Evolutionary conservation across 2,113 vertebrate species (phyloP).

Genomic region (Pterocles burchelli): DNA sequence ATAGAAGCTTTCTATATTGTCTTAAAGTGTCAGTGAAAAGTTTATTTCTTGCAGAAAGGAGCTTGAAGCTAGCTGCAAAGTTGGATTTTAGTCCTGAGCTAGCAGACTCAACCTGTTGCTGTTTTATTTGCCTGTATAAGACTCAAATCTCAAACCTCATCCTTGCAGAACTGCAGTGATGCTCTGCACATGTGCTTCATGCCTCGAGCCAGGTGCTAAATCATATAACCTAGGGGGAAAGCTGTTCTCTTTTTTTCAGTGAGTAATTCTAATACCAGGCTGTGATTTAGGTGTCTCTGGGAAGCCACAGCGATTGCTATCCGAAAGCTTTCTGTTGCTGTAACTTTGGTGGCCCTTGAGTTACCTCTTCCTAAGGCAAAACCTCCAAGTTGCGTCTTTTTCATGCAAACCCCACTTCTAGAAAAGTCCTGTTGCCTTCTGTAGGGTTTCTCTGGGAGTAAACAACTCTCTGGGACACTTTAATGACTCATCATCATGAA

Average conservation of each 20-base stretch:
- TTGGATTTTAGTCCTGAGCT: background rate
- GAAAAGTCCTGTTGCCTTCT: background rate
- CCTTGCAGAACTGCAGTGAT: background rate
- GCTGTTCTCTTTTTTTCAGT: background rate
- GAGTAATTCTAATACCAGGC: background rate
- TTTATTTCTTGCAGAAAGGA: background rate
- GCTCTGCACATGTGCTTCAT: rapidly evolving
- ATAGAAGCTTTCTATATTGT: background rate
- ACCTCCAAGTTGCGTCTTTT: background rate
- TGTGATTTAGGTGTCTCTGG: background rate
- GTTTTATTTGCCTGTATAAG: background rate
- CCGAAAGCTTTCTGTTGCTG: background rate
- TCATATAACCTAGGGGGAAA: background rate
- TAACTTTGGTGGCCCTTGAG: background rate
- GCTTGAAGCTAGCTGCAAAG: background rate
- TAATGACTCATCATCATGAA: background rate
- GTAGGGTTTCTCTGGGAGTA: background rate
- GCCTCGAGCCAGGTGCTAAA: background rate
- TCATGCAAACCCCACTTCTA: background rate
- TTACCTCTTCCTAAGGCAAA: background rate
- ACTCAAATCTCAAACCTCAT: background rate
- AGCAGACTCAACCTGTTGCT: background rate
- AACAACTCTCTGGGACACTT: background rate
- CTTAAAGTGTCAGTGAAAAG: background rate
- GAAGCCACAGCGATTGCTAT: background rate